These are phyloP conservation scores for Chauna torquata DNA, from an alignment of 2,113 vertebrate genomes.

Conservation along the genomic window DNA sequence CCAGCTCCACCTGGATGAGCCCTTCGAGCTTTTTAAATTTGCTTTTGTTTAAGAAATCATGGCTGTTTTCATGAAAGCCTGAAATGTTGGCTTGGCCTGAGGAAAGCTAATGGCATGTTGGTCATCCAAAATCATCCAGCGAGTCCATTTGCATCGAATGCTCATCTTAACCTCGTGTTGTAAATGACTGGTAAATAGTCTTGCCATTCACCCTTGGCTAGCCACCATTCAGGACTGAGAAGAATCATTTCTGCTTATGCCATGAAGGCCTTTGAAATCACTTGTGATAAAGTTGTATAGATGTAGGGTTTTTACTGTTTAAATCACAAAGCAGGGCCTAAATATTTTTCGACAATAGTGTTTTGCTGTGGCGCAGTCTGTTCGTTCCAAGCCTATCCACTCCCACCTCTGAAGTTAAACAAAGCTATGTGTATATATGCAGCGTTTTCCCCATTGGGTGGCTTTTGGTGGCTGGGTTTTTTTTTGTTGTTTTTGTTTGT, in stretches of 20 bases:
- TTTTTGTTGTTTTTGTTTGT: neutral
- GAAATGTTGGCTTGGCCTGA: neutral
- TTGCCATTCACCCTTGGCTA: neutral
- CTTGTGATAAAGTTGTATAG: neutral
- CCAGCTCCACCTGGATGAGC: neutral
- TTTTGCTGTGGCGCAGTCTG: neutral
- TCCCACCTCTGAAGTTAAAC: neutral
- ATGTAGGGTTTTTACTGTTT: neutral
- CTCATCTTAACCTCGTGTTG: slow-evolving; percentile 45
- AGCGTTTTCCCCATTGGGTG: neutral
- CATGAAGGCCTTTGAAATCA: neutral
- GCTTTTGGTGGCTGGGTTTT: neutral
- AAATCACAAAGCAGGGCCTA: neutral
- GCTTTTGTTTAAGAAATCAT: neutral
- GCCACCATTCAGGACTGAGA: slow-evolving; percentile 13
- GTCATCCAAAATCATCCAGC: slow-evolving; percentile 41
- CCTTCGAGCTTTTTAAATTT: neutral
- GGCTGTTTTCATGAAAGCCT: slow-evolving; percentile 24
- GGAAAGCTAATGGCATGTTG: slow-evolving; percentile 34
- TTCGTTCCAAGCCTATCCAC: neutral
- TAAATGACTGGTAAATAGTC: slow-evolving; percentile 63
- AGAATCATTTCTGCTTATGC: neutral
- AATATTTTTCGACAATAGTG: neutral
- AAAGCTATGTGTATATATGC: neutral
- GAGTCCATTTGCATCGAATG: slow-evolving; percentile 55